Evolutionary conservation across 2,797 vertebrate species (phyloP).

Genomic region (Sternarchorhynchus goeldii): DNA sequence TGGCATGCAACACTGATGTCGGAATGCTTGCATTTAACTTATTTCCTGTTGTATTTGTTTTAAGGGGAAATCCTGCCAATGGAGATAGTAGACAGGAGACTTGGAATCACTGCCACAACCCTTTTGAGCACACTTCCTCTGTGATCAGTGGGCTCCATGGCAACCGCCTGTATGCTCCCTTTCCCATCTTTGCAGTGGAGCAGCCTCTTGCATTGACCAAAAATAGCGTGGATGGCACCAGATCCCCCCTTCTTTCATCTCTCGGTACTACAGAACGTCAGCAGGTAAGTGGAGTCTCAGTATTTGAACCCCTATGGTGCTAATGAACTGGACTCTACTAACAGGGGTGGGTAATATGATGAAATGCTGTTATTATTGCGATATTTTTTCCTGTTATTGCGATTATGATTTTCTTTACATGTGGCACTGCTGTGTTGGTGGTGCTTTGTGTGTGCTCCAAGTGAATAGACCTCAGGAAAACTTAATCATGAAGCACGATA

Average conservation of each 20-base stretch:
- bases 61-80: slow-evolving; percentile 81
- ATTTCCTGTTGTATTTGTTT: slow-evolving; percentile 18
- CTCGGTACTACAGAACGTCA: slow-evolving; percentile 81
- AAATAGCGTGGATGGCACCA: slow-evolving; percentile 78
- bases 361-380: too few species aligned
- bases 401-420: too few species aligned
- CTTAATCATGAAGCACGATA: too few species aligned
- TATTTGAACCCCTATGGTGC: neutral
- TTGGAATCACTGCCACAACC: slow-evolving; percentile 85
- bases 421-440: too few species aligned
- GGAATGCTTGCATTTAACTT: neutral
- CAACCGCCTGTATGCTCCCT: slow-evolving; percentile 79
- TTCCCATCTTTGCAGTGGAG: slow-evolving; percentile 85
- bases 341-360: too few species aligned
- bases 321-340: neutral
- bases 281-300: slow-evolving; percentile 79
- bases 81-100: slow-evolving; percentile 88
- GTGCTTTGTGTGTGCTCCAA: too few species aligned
- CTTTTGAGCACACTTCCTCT: slow-evolving; percentile 81
- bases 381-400: too few species aligned
- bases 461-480: too few species aligned
- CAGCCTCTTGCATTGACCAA: slow-evolving; percentile 93
- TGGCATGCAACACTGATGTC: too few species aligned
- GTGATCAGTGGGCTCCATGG: slow-evolving; percentile 84
- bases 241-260: slow-evolving; percentile 65